Conservation (phyloP, 2,888 invertebrate genomes). For the Lamproptera curius region DNA sequence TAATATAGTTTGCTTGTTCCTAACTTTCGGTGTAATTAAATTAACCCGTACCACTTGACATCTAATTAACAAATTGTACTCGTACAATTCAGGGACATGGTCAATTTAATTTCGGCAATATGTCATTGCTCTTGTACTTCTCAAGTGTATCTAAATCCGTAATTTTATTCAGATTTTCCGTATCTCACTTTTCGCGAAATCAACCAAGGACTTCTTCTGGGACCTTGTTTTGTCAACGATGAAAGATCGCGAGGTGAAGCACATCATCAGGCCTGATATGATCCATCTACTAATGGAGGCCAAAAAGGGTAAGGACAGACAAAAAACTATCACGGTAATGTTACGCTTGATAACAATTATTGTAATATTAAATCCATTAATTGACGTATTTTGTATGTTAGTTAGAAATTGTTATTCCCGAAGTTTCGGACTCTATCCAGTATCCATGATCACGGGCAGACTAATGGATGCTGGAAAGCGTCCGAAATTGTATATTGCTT, state of each 20-base stretch:
- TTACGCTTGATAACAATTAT: not conserved
- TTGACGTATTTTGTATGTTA: too few species aligned
- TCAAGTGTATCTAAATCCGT: not conserved
- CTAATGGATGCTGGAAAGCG: too few species aligned
- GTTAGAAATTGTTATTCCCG: too few species aligned
- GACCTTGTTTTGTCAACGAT: constrained; percentile 52
- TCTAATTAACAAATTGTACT: not conserved
- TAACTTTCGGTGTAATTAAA: too few species aligned
- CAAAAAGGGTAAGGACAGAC: constrained; percentile 41
- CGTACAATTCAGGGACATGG: not conserved
- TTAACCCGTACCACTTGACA: too few species aligned
- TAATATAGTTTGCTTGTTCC: too few species aligned
- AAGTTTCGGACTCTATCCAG: too few species aligned
- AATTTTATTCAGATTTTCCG: constrained; percentile 29
- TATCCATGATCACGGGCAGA: too few species aligned
- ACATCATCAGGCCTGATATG: constrained; percentile 63
- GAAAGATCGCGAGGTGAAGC: constrained; percentile 46
- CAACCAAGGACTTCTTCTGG: constrained; percentile 43
- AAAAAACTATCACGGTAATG: not conserved
- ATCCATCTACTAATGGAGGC: constrained; percentile 74
- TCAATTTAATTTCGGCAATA: not conserved
- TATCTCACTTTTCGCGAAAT: constrained; percentile 30
- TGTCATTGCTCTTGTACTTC: constrained; percentile 10
- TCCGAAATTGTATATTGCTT: too few species aligned
- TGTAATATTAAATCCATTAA: too few species aligned